Evolutionary conservation across 2,113 vertebrate genomes (phyloP).

Genomic region (Aythya baeri): DNA sequence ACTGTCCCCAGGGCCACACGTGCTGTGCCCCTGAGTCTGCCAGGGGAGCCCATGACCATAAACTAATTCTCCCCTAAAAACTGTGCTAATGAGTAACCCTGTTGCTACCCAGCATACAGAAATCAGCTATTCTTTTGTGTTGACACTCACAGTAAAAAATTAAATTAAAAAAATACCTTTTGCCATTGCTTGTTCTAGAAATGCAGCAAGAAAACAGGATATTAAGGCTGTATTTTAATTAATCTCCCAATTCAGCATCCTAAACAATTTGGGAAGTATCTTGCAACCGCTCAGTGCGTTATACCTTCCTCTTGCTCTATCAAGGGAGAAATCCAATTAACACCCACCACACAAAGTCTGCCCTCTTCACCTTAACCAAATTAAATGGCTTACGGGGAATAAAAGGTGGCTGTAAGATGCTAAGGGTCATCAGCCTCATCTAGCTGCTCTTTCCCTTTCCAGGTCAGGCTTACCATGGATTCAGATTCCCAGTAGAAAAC

Average conservation of each 20-base stretch:
- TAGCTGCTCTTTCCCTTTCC: neutral
- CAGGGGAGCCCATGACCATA: neutral
- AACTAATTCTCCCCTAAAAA: neutral
- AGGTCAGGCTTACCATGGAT: neutral
- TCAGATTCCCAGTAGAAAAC: neutral
- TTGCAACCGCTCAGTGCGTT: neutral
- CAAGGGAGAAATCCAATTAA: neutral
- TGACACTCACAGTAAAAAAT: neutral
- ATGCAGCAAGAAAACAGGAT: neutral
- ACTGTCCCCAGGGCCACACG: neutral
- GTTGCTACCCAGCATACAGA: neutral
- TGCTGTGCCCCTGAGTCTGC: rapidly evolving
- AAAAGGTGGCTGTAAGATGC: neutral
- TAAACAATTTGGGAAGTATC: neutral
- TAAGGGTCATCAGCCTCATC: neutral
- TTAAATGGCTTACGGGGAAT: neutral
- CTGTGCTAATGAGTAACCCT: neutral
- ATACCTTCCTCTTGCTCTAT: neutral
- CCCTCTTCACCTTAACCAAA: neutral
- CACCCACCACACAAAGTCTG: neutral
- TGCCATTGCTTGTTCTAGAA: neutral
- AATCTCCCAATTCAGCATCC: neutral
- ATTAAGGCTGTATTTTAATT: neutral
- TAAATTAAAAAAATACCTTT: neutral
- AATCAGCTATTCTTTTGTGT: neutral